Evolutionary conservation across 1,140 invertebrate species (phyloP).

Genomic region (Alviniconcha marisindica): DNA sequence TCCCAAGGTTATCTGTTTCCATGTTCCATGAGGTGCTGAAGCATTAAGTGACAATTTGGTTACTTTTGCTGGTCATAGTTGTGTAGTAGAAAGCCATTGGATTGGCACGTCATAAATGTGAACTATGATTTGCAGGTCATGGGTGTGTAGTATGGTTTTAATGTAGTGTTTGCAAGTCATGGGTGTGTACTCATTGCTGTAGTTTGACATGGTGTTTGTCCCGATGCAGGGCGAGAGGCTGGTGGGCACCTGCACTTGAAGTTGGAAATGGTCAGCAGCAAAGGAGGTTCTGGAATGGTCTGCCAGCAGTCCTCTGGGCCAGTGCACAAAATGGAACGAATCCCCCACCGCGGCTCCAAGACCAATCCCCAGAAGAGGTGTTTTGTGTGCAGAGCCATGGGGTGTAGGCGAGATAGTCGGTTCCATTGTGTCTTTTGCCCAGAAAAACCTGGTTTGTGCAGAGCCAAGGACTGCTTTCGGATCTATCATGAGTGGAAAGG

Average conservation of each 20-base stretch:
- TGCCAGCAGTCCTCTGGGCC: background rate
- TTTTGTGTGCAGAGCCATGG: background rate
- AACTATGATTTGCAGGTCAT: too few species aligned
- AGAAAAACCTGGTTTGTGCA: conserved; percentile 28
- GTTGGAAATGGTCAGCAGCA: background rate
- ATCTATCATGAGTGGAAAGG: conserved; percentile 26
- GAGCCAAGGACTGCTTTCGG: conserved; percentile 22
- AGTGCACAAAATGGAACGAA: conserved; percentile 7
- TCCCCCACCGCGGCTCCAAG: conserved; percentile 15
- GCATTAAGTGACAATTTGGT: too few species aligned
- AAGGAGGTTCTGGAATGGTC: background rate
- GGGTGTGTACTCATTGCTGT: too few species aligned
- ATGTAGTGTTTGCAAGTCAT: too few species aligned
- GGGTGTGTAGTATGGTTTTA: too few species aligned
- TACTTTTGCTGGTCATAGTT: background rate
- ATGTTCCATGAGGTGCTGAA: too few species aligned
- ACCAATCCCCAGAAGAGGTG: conserved; percentile 26
- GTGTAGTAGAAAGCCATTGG: background rate
- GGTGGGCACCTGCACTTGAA: background rate
- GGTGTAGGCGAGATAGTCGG: conserved; percentile 19
- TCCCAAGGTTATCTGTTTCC: too few species aligned
- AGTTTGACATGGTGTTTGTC: background rate
- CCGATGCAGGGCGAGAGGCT: background rate
- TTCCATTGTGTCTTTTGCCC: conserved; percentile 13
- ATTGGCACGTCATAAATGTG: too few species aligned